Evolutionary conservation across 2,113 vertebrate genomes (phyloP).

Genomic region (Corythoichthys haematopterus): DNA sequence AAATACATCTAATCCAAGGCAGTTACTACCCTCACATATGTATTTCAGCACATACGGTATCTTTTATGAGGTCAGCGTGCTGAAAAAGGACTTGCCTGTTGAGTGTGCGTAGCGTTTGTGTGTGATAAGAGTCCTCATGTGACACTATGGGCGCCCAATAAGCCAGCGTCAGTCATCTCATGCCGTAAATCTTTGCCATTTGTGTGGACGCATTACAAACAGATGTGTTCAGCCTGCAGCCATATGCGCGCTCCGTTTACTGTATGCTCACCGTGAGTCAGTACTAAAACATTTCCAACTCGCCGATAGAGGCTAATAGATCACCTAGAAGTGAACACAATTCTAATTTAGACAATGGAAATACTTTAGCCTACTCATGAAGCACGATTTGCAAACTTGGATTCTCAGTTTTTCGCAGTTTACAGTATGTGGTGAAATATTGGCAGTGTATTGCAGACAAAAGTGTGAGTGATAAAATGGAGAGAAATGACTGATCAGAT

Average conservation of each 20-base stretch:
- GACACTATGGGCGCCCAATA: conserved; percentile 50
- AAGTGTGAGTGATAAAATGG: too few relatives aligned
- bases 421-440: too few relatives aligned
- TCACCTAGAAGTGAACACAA: neutral
- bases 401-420: too few relatives aligned
- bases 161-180: conserved; percentile 31
- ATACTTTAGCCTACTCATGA: too few relatives aligned
- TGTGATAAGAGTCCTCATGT: conserved; percentile 31
- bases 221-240: conserved; percentile 50
- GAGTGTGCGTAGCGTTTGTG: conserved; percentile 8
- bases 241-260: conserved; percentile 11
- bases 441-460: too few relatives aligned
- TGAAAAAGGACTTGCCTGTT: conserved; percentile 4
- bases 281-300: neutral
- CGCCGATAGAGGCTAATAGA: neutral
- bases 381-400: too few relatives aligned
- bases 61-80: neutral
- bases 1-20: neutral
- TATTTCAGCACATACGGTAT: neutral
- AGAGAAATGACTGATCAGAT: too few relatives aligned
- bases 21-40: neutral
- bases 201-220: conserved; percentile 47
- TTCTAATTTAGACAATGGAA: neutral
- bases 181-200: conserved; percentile 47
- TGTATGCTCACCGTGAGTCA: neutral